Evolutionary conservation across 64 coral and sea anemone species (phyloP), one percentile per base, ranked within the genome.

Genomic region (Dendrophyllia cribrosa): DNA sequence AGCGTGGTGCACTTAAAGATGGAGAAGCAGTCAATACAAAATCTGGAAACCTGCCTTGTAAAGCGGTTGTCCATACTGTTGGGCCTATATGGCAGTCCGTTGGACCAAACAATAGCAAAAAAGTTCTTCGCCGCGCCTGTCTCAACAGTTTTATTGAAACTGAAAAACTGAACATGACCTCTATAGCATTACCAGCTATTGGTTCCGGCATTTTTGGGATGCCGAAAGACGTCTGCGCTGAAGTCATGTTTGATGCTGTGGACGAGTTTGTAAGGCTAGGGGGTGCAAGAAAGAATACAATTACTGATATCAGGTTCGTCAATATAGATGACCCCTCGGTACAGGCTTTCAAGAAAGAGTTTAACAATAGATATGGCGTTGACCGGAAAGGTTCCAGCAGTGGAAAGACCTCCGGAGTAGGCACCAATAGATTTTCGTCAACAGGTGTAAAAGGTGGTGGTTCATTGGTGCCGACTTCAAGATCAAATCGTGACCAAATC

Each of bases 111-210:
- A 58, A 79, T 55, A 83, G 81, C 20, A 51, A 68, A 74, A 1
- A 65, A 8, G 46, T 93, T 51, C 91, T 96, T 12, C 47, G 75
- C 1, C 53, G 51, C 1, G 95, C 88, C 5, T 97, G 91, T 26
- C 7, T 87, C 5, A 83, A 76, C 47, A 97, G 95, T 72, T 26
- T 97, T 9, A 12, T 0, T 3, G 64, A 70, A 56, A 88, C 82
- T 10, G 53, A 97, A 72, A 55, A 83, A 46, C 49, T 63, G 14
- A 60, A 47, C 0, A 74, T 87, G 21, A 76, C 23, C 0, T 97
- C 95, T 7, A 88, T 97, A 43, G 92, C 95, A 17, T 85, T 96
- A 50, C 94, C 94, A 74, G 90, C 95, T 3, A 91, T 97, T 5
- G 86, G 87, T 34, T 97, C 91, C 13, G 95, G 95, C 52, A 87